Evolutionary conservation across 2,888 invertebrate genomes (phyloP).

Genomic region (Papilio protenor): DNA sequence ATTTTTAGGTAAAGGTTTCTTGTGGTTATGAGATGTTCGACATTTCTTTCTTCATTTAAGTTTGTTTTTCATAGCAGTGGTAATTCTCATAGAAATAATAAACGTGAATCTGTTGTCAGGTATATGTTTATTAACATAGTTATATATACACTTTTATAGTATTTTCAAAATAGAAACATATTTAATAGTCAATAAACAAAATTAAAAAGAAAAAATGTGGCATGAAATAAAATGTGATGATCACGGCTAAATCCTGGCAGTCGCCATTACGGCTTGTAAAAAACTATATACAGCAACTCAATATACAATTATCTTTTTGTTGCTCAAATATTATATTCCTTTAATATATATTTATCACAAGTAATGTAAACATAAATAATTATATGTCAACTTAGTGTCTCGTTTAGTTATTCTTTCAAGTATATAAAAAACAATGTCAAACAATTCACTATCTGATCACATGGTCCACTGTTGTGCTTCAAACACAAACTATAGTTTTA

Average conservation of each 20-base stretch:
- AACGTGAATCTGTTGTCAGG: constrained; percentile 64
- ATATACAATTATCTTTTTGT: constrained; percentile 58
- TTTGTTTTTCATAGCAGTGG: background rate
- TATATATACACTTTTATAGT: constrained; percentile 81
- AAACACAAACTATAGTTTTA: constrained; percentile 77
- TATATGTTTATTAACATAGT: constrained; percentile 83
- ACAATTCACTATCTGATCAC: constrained; percentile 81
- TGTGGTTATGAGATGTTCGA: no score
- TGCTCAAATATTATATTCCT: constrained; percentile 67
- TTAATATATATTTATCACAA: constrained; percentile 75
- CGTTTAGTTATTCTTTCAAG: constrained; percentile 70
- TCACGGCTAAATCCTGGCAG: constrained; percentile 60
- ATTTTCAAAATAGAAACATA: constrained; percentile 81
- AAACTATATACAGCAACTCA: constrained; percentile 67
- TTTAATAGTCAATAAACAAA: constrained; percentile 76
- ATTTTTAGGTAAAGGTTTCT: no score
- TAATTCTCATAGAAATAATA: constrained; percentile 53
- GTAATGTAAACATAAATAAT: constrained; percentile 81
- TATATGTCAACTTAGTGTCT: constrained; percentile 79
- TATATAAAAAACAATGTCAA: constrained; percentile 76
- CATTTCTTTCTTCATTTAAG: background rate
- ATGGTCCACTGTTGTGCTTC: constrained; percentile 80
- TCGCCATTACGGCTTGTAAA: constrained; percentile 60
- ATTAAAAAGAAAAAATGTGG: constrained; percentile 71
- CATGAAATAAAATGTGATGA: constrained; percentile 74